phyloP scores from a whole-genome alignment of 2,113 vertebrate species.

The Cyrtonyx montezumae region DNA sequence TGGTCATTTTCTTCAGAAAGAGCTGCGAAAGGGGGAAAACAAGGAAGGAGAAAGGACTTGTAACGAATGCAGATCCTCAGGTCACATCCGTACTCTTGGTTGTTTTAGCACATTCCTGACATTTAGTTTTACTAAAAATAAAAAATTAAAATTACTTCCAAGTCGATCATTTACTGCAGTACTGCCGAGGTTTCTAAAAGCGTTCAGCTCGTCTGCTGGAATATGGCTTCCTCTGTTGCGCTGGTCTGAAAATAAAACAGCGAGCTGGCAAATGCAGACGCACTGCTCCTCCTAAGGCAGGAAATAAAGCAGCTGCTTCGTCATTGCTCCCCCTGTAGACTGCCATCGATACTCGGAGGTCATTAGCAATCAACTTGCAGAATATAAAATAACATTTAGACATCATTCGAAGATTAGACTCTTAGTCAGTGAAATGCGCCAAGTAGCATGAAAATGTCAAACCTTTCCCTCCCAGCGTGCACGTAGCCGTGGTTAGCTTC shows the following conservation, averaged over 20 bases:
- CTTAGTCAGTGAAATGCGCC: neutral
- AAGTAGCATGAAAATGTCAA: neutral
- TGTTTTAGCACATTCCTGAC: neutral
- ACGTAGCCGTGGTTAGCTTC: neutral
- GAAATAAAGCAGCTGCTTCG: slow-evolving; percentile 7
- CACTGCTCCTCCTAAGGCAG: neutral
- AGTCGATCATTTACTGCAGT: neutral
- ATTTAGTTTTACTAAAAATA: neutral
- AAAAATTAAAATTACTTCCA: neutral
- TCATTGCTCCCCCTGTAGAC: slow-evolving; percentile 34
- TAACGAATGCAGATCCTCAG: neutral
- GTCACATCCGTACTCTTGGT: neutral
- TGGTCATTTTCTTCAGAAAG: neutral
- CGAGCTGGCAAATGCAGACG: neutral
- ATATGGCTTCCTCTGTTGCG: slow-evolving; percentile 29
- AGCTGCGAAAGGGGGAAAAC: neutral
- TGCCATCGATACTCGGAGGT: neutral
- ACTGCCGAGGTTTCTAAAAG: neutral
- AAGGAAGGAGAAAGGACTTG: neutral
- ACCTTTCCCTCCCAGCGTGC: neutral
- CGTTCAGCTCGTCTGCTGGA: neutral
- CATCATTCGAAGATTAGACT: neutral
- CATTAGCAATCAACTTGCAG: neutral
- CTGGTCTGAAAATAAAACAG: neutral
- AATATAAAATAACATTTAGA: neutral